A percentile compares a stretch with the other conserved stretches of the same genome.
These are phyloP conservation scores for Esox masquinongy DNA, from an alignment of 2,797 vertebrate species.

Conservation along the genomic window DNA sequence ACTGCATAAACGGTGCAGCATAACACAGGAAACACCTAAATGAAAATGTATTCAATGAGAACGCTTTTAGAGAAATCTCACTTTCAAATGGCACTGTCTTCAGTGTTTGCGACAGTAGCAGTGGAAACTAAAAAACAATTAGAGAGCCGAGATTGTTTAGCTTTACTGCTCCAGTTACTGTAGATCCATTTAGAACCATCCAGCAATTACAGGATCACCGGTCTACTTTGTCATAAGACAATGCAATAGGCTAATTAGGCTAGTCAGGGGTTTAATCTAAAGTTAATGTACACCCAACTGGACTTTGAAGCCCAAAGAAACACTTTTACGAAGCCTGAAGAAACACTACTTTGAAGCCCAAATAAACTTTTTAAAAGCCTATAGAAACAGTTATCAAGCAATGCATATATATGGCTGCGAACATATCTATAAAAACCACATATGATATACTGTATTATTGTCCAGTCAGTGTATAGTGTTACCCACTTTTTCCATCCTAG, in stretches of 20 bases:
- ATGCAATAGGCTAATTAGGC: neutral
- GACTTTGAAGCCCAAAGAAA: neutral
- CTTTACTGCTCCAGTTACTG: neutral
- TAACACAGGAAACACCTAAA: slow-evolving; percentile 10
- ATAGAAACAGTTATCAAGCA: neutral
- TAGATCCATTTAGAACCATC: neutral
- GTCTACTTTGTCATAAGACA: neutral
- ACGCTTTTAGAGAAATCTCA: slow-evolving; percentile 27
- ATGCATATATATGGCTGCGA: neutral
- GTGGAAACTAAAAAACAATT: slow-evolving; percentile 14
- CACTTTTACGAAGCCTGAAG: neutral
- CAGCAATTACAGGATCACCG: neutral
- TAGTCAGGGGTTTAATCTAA: neutral
- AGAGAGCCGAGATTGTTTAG: neutral
- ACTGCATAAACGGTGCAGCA: neutral
- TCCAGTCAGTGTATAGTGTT: neutral
- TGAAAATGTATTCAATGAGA: slow-evolving; percentile 26
- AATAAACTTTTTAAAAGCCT: neutral
- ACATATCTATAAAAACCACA: neutral
- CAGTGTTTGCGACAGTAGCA: slow-evolving; percentile 4
- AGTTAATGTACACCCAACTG: neutral
- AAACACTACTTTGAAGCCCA: neutral
- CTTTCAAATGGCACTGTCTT: slow-evolving; percentile 28
- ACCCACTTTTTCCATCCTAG: slow-evolving; percentile 56
- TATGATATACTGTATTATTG: neutral